Evolutionary conservation across 1,140 invertebrate genomes (phyloP).

Genomic region (Oreohelix idahoensis): DNA sequence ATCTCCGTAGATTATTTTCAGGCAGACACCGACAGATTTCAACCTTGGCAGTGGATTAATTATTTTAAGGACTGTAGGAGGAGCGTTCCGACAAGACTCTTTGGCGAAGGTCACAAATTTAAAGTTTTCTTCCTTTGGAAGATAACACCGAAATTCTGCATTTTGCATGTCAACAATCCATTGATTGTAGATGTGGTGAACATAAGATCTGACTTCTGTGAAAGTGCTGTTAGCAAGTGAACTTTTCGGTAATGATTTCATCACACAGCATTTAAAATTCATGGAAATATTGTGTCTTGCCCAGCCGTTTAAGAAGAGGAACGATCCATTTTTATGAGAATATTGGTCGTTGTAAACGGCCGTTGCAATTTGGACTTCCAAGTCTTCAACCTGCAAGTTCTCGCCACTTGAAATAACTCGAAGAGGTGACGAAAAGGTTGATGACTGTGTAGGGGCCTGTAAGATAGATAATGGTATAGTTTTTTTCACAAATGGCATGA

Average conservation of each 20-base stretch:
- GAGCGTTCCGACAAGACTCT: not conserved
- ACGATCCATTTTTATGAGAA: slow-evolving; percentile 7
- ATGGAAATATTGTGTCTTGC: not conserved
- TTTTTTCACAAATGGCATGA: too few species aligned
- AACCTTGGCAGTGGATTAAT: not conserved
- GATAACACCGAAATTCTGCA: slow-evolving; percentile 26
- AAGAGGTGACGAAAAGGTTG: too few species aligned
- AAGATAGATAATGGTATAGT: too few species aligned
- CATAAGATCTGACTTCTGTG: not conserved
- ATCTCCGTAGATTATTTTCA: slow-evolving; percentile 20
- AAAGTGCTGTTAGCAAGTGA: not conserved
- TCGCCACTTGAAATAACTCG: slow-evolving; percentile 7
- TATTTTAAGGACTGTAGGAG: not conserved
- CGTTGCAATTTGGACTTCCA: slow-evolving; percentile 3
- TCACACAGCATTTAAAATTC: slow-evolving; percentile 24
- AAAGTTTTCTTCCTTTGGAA: slow-evolving; percentile 28
- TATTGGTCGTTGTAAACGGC: slow-evolving; percentile 8
- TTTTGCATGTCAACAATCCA: slow-evolving; percentile 36
- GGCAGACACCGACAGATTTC: slow-evolving; percentile 2
- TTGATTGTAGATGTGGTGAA: slow-evolving; percentile 23
- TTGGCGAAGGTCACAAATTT: slow-evolving; percentile 20
- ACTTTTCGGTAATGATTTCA: not conserved
- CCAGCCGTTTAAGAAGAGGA: slow-evolving; percentile 35
- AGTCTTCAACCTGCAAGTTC: not conserved
- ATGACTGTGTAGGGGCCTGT: too few species aligned